Conservation (phyloP, 2,113 vertebrate genomes). For the Patagioenas fasciata region DNA sequence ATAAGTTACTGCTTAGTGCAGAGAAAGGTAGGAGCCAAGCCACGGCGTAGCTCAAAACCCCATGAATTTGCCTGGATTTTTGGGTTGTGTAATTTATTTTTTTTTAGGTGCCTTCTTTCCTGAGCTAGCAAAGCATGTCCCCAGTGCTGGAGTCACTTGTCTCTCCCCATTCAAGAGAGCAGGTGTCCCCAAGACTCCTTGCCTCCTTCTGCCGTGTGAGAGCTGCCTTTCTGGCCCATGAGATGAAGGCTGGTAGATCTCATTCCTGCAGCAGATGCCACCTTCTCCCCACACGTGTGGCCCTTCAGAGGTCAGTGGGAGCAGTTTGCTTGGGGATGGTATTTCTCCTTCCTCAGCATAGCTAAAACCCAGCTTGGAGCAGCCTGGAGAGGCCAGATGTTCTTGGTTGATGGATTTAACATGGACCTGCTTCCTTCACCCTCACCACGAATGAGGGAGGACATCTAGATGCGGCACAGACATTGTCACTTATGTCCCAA, state of each 20-base stretch:
- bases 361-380: background rate
- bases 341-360: background rate
- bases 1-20: background rate
- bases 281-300: background rate
- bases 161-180: background rate
- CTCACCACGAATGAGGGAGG: accelerated
- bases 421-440: background rate
- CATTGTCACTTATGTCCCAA: background rate
- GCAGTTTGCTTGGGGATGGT: background rate
- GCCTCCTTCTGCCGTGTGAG: background rate
- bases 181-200: background rate
- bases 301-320: background rate
- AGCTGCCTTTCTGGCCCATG: background rate
- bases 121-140: constrained; percentile 10
- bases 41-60: background rate
- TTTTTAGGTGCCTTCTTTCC: constrained; percentile 39
- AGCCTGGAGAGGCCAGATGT: background rate
- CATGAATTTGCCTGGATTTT: background rate
- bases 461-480: background rate
- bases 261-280: background rate
- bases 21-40: background rate
- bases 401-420: background rate
- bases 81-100: background rate
- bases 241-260: background rate
- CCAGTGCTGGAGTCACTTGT: accelerated